Conservation (phyloP, 2,888 invertebrate species). For the Drosophila villosipedis region DNA sequence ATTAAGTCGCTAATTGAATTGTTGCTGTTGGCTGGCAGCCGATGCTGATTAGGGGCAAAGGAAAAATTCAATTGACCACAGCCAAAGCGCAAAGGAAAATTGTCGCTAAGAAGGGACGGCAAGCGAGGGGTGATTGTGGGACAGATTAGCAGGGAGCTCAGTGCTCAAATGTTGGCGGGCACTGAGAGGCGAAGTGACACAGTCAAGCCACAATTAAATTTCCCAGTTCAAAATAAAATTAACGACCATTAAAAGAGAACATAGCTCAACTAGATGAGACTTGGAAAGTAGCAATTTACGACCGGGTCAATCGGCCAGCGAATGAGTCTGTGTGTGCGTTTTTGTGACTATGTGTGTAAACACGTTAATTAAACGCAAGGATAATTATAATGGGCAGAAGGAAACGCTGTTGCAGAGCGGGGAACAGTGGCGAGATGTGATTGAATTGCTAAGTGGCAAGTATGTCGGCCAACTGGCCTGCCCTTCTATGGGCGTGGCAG, state of each 20-base stretch:
- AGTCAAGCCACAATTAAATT: slow-evolving; percentile 68
- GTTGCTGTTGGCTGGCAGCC: slow-evolving; percentile 32
- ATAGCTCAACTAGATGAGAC: slow-evolving; percentile 34
- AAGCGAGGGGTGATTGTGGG: neutral
- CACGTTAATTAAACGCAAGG: slow-evolving; percentile 73
- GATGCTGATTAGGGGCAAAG: slow-evolving; percentile 61
- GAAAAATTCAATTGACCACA: slow-evolving; percentile 59
- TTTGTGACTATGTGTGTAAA: slow-evolving; percentile 44
- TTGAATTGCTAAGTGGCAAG: slow-evolving; percentile 63
- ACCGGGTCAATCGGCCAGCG: slow-evolving; percentile 64
- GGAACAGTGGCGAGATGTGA: slow-evolving; percentile 48
- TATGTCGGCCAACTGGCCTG: slow-evolving; percentile 20
- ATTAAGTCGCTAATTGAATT: slow-evolving; percentile 69
- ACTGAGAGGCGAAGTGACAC: slow-evolving; percentile 5
- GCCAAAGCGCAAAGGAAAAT: slow-evolving; percentile 48
- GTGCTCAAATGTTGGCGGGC: neutral
- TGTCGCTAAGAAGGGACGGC: slow-evolving; percentile 2
- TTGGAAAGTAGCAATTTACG: slow-evolving; percentile 41
- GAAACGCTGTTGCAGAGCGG: slow-evolving; percentile 30
- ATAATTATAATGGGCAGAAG: slow-evolving; percentile 65
- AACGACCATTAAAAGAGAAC: slow-evolving; percentile 61
- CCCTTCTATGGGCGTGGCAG: slow-evolving; percentile 44
- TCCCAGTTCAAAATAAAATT: slow-evolving; percentile 63
- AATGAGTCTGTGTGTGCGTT: slow-evolving; percentile 21
- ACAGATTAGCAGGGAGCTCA: slow-evolving; percentile 8